Evolutionary conservation across 2,888 invertebrate species (phyloP).

Genomic region (Hydraecia micacea): DNA sequence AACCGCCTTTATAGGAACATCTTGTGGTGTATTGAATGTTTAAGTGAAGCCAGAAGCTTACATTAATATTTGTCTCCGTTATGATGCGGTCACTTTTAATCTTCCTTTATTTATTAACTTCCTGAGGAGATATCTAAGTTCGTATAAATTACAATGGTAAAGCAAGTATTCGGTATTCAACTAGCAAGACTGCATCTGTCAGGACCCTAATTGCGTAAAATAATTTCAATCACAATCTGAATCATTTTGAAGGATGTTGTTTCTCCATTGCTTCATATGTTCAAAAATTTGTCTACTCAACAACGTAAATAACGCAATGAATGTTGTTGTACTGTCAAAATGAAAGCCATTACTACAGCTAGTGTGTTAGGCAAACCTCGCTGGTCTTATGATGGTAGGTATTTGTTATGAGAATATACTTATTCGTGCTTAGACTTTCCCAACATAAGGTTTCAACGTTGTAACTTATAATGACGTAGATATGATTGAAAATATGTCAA

Average conservation of each 20-base stretch:
- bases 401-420: not conserved
- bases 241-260: not conserved
- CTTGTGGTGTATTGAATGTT: constrained; percentile 50
- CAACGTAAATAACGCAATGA: not conserved
- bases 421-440: not conserved
- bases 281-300: not conserved
- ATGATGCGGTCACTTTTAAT: constrained; percentile 23
- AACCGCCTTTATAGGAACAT: constrained; percentile 44
- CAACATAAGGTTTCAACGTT: not conserved
- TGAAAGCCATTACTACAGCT: not conserved
- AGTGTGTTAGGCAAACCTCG: not conserved
- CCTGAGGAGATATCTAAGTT: not conserved
- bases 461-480: constrained; percentile 17
- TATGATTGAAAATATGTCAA: constrained; percentile 5
- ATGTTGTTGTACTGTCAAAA: not conserved
- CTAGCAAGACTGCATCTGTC: not conserved
- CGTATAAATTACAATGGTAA: not conserved
- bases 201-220: not conserved
- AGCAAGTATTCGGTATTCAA: not conserved
- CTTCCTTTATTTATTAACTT: constrained; percentile 8
- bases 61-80: constrained; percentile 40
- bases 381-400: not conserved
- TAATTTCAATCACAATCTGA: not conserved
- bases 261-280: not conserved
- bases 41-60: constrained; percentile 19